Conservation (phyloP, 2,113 vertebrate species). For the Xyrauchen texanus region DNA sequence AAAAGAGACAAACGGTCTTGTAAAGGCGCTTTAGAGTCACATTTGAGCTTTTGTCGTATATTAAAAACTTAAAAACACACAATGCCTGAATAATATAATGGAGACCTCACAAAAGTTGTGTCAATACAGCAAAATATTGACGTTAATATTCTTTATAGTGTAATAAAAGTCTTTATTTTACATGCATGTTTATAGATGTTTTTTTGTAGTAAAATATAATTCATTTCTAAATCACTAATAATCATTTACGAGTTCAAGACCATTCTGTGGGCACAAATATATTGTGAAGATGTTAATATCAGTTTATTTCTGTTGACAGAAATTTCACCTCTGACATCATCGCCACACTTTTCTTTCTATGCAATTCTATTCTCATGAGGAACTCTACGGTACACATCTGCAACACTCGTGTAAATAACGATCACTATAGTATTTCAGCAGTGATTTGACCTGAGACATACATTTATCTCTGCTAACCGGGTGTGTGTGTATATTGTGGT, state of each 20-base stretch:
- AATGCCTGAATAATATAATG: too few relatives aligned
- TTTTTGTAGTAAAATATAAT: background rate
- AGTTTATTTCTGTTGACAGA: too few relatives aligned
- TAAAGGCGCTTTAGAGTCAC: too few relatives aligned
- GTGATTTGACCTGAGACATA: constrained; percentile 75
- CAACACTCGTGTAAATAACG: constrained; percentile 82
- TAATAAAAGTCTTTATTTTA: background rate
- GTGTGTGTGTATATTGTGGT: constrained; percentile 70
- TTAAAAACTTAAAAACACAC: too few relatives aligned
- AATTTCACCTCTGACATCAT: constrained; percentile 17
- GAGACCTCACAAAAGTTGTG: too few relatives aligned
- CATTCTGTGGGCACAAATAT: too few relatives aligned
- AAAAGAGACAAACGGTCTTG: too few relatives aligned
- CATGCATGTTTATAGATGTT: too few relatives aligned
- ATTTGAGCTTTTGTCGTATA: too few relatives aligned
- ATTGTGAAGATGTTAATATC: too few relatives aligned
- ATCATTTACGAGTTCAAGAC: background rate
- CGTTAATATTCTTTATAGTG: too few relatives aligned
- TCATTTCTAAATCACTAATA: background rate
- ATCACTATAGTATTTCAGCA: constrained; percentile 78
- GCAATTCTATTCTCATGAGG: constrained; percentile 69
- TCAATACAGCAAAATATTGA: too few relatives aligned
- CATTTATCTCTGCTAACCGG: constrained; percentile 87
- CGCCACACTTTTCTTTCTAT: constrained; percentile 76
- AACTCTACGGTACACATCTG: constrained; percentile 48